Evolutionary conservation across 30 jellyfish, hydroid and myxozoan genomes (phyloP).

Genomic region (Phacellophora camtschatica): DNA sequence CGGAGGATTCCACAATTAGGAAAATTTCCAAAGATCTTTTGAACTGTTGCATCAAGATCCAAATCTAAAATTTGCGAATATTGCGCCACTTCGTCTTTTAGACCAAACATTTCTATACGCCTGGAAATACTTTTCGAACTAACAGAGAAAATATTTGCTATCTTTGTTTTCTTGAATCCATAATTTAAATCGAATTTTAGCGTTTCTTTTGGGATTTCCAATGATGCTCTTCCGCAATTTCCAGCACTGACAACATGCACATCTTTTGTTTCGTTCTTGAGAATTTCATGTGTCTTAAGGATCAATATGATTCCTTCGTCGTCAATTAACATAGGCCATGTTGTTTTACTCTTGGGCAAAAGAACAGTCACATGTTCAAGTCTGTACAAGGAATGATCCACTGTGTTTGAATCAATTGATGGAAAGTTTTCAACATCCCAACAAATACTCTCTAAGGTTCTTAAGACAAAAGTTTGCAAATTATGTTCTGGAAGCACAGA

Average conservation of each 20-base stretch:
- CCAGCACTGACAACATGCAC: constrained; percentile 2
- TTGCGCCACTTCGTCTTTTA: neutral
- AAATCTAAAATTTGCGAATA: neutral
- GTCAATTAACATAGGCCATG: neutral
- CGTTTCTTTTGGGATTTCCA: constrained; percentile 18
- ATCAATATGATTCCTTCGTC: neutral
- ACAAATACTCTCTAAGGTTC: neutral
- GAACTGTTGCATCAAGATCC: neutral
- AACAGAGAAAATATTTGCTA: constrained; percentile 17
- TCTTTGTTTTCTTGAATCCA: constrained; percentile 36
- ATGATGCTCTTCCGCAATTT: neutral
- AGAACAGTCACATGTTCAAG: neutral
- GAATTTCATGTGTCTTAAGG: neutral
- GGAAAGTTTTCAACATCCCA: neutral
- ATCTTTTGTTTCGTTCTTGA: neutral
- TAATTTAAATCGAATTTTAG: neutral
- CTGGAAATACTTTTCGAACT: constrained; percentile 12
- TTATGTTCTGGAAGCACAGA: too few species aligned
- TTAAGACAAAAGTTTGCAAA: too few species aligned
- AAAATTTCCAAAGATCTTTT: neutral
- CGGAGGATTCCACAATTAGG: constrained; percentile 47
- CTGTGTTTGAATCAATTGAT: neutral
- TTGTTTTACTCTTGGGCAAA: neutral
- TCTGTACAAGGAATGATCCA: neutral
- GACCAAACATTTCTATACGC: neutral